These are phyloP conservation scores for Fragum whitleyi DNA, from an alignment of 2,888 invertebrate species.

Conservation along the genomic window DNA sequence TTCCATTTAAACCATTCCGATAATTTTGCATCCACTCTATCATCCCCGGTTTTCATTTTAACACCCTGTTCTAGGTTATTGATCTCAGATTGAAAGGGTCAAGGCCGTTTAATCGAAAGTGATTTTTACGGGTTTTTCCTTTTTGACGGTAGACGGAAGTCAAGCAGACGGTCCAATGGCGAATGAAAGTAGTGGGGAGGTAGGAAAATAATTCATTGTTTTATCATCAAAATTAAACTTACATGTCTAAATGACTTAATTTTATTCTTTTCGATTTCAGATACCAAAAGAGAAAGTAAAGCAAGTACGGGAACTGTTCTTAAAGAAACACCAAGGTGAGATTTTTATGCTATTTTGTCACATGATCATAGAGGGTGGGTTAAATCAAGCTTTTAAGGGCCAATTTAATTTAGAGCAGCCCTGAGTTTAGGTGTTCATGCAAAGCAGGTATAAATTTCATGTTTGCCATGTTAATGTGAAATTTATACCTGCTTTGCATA, in stretches of 20 bases:
- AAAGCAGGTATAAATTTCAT: too few species aligned
- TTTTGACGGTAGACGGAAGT: constrained; percentile 42
- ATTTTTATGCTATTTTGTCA: constrained; percentile 1
- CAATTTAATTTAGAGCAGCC: too few species aligned
- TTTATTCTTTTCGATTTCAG: constrained; percentile 19
- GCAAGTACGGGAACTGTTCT: constrained; percentile 71
- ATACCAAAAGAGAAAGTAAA: constrained; percentile 56
- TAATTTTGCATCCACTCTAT: constrained; percentile 57
- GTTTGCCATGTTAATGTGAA: too few species aligned
- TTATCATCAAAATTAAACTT: too few species aligned
- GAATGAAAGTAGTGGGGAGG: not conserved
- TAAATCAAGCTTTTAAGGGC: too few species aligned
- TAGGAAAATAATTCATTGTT: not conserved
- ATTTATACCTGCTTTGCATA: too few species aligned
- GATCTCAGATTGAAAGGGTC: not conserved
- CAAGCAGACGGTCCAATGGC: not conserved
- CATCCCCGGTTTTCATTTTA: constrained; percentile 33
- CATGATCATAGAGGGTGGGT: too few species aligned
- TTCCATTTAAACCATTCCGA: constrained; percentile 65
- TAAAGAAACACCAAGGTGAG: constrained; percentile 77
- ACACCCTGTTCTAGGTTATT: not conserved
- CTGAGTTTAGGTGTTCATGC: too few species aligned
- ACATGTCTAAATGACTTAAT: not conserved
- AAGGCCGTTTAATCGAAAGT: constrained; percentile 1
- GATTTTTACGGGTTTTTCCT: not conserved